Evolutionary conservation across 92 coral and sea anemone species (phyloP).

Genomic region (Epizoanthus scotinus): DNA sequence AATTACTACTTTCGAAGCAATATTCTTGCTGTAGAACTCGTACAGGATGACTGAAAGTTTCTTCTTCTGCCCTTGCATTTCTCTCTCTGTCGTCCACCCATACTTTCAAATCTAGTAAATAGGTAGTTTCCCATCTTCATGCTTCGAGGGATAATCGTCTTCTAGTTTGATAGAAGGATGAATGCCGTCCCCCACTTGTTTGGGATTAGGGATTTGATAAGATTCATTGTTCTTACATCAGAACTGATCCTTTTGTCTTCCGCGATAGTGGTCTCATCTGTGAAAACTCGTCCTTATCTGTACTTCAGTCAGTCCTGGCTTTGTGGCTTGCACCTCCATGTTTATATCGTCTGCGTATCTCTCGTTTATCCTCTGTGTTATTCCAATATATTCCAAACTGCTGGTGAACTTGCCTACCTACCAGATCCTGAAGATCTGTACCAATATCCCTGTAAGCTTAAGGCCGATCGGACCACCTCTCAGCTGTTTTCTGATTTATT

Average conservation of each 20-base stretch:
- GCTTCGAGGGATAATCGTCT: no score
- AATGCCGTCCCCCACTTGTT: no score
- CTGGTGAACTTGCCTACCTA: conserved; percentile 19
- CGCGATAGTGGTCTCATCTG: no score
- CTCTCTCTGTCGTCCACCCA: conserved; percentile 38
- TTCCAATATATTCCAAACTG: not conserved
- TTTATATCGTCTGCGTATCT: conserved; percentile 34
- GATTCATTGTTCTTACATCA: conserved; percentile 32
- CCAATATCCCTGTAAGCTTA: conserved; percentile 21
- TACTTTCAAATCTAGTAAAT: conserved; percentile 34
- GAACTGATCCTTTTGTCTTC: conserved; percentile 17
- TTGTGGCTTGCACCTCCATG: conserved; percentile 17
- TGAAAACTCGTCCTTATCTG: conserved; percentile 1
- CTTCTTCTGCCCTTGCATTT: not conserved
- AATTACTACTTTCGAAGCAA: conserved; percentile 18
- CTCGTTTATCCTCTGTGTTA: conserved; percentile 25
- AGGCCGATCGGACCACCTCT: conserved; percentile 40
- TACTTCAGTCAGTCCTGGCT: conserved; percentile 40
- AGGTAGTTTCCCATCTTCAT: no score
- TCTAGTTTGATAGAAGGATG: no score
- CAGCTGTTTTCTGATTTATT: conserved; percentile 23
- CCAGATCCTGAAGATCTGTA: conserved; percentile 32
- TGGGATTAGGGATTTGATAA: conserved; percentile 6
- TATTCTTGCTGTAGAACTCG: conserved; percentile 16
- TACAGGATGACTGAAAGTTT: conserved; percentile 32